Conservation (phyloP, 2,888 invertebrate species). For the Thumatha senex region DNA sequence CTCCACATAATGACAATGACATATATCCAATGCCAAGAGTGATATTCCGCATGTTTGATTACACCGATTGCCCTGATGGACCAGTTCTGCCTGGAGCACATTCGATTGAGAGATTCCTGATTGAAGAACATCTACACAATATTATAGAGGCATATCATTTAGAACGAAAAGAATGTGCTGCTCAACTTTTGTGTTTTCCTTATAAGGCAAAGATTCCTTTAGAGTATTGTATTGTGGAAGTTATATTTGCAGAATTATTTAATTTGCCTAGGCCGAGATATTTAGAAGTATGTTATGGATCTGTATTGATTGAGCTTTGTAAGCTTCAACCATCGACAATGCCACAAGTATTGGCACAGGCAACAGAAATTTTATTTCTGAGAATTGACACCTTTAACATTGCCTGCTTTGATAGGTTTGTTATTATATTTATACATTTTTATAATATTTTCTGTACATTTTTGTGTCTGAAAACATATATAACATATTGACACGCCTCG, state of each 20-base stretch:
- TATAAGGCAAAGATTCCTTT: constrained; percentile 97
- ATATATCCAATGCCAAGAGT: constrained; percentile 97
- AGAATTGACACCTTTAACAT: constrained; percentile 98
- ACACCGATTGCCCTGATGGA: constrained; percentile 98
- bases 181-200: constrained; percentile 94
- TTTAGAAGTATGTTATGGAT: constrained; percentile 96
- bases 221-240: constrained; percentile 99
- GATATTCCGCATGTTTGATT: constrained; percentile 98
- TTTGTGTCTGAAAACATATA: not conserved
- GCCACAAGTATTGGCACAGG: constrained; percentile 98
- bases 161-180: constrained; percentile 98
- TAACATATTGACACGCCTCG: too few species aligned
- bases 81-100: constrained; percentile 97
- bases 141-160: constrained; percentile 94
- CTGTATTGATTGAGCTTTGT: constrained; percentile 97
- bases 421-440: constrained; percentile 3
- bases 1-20: constrained; percentile 95
- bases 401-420: constrained; percentile 94
- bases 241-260: constrained; percentile 97
- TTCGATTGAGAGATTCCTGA: constrained; percentile 98
- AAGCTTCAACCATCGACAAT: constrained; percentile 98
- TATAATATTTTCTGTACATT: not conserved
- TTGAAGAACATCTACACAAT: constrained; percentile 98
- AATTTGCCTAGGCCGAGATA: constrained; percentile 95
- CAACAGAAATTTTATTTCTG: constrained; percentile 98